These are phyloP conservation scores for Tamias sibiricus DNA, from an alignment of 2,113 vertebrate species.

Conservation along the genomic window DNA sequence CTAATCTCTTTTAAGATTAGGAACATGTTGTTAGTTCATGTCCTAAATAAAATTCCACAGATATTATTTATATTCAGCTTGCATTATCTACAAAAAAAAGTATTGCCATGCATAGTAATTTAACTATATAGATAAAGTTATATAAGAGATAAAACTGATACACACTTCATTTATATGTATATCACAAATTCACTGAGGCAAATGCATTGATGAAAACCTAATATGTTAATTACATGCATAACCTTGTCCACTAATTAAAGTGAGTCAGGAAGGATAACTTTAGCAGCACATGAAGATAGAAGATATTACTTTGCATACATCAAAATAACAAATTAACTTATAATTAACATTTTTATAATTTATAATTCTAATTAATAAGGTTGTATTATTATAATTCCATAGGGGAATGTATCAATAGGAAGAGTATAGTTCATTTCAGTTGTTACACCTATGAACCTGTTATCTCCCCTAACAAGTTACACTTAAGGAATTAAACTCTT, in stretches of 20 bases:
- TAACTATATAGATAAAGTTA: not conserved
- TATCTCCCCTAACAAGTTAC: conserved; percentile 6
- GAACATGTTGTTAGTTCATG: not conserved
- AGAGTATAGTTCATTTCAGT: not conserved
- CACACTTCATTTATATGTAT: not conserved
- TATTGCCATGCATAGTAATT: not conserved
- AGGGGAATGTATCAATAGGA: not conserved
- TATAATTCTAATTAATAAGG: conserved; percentile 46
- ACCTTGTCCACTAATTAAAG: not conserved
- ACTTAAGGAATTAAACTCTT: conserved; percentile 3
- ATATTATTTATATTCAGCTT: not conserved
- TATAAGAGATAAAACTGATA: not conserved
- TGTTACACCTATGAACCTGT: not conserved
- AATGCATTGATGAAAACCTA: not conserved
- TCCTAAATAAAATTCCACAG: conserved; percentile 2
- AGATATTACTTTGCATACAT: not conserved
- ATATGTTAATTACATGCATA: not conserved
- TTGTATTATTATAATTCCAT: not conserved
- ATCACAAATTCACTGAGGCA: not conserved
- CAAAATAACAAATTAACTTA: not conserved
- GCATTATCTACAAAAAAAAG: conserved; percentile 18
- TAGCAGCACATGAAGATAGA: not conserved
- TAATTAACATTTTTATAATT: conserved; percentile 19
- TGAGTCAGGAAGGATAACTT: not conserved
- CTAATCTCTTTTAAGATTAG: not conserved